Percentiles rank a stretch among this genome's conserved stretches.
Evolutionary conservation across 2,113 vertebrate species (phyloP).

Genomic region (Dolichallabes microphthalmus): DNA sequence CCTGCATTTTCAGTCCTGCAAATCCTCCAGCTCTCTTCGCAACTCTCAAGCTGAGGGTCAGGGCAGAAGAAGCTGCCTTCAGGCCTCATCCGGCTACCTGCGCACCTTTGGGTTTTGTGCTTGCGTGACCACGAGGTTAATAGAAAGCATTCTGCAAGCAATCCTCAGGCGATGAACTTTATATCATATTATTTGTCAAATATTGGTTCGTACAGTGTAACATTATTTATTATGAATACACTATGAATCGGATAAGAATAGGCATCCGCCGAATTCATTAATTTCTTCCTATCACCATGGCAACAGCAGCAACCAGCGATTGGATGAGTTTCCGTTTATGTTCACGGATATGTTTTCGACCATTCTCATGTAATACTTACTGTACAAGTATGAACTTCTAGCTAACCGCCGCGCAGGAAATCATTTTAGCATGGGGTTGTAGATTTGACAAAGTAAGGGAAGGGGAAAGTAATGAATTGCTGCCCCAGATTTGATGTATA

Average conservation of each 20-base stretch:
- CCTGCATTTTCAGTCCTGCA: not conserved
- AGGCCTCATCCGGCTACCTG: not conserved
- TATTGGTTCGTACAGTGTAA: not conserved
- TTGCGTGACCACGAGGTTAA: constrained; percentile 7
- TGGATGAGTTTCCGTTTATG: not conserved
- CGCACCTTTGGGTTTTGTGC: not conserved
- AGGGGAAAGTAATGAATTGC: not conserved
- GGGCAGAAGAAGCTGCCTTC: not conserved
- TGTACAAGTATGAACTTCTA: not conserved
- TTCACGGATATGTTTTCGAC: too few species aligned
- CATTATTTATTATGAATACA: not conserved
- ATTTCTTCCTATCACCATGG: not conserved
- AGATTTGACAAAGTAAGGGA: not conserved
- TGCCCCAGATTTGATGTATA: not conserved
- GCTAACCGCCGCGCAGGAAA: not conserved
- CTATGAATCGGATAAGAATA: not conserved
- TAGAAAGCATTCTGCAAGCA: constrained; percentile 13
- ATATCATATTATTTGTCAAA: not conserved
- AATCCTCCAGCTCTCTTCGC: not conserved
- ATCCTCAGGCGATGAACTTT: not conserved
- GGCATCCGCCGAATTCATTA: not conserved
- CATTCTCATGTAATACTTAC: too few species aligned
- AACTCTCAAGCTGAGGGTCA: constrained; percentile 7
- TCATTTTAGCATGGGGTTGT: not conserved
- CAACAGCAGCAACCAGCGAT: not conserved